Conservation (phyloP, 2,113 vertebrate genomes). For the Neolamprologus hecqui region DNA sequence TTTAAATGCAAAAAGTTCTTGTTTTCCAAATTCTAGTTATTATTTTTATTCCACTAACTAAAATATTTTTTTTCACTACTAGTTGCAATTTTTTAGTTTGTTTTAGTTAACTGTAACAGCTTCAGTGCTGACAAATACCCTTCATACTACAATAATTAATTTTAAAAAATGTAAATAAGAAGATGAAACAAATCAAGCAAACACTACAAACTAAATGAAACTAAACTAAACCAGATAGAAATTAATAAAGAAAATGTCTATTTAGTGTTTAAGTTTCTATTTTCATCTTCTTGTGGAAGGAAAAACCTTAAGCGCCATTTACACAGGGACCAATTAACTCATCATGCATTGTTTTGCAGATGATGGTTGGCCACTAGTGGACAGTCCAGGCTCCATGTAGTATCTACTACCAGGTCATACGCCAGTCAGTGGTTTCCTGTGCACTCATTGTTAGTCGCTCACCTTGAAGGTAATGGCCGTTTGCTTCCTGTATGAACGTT, state of each 20-base stretch:
- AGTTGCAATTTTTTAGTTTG: background rate
- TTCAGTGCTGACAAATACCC: background rate
- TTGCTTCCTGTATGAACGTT: rapidly evolving
- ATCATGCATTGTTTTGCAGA: background rate
- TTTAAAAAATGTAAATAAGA: rapidly evolving
- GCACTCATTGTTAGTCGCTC: background rate
- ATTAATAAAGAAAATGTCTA: background rate
- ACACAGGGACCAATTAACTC: background rate
- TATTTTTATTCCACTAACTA: background rate
- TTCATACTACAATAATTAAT: background rate
- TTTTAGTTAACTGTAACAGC: background rate
- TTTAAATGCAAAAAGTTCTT: background rate
- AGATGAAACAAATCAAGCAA: background rate
- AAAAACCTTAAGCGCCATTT: rapidly evolving
- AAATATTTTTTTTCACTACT: background rate
- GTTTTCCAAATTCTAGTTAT: background rate
- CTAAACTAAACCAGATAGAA: background rate
- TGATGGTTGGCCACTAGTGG: background rate
- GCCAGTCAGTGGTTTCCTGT: background rate
- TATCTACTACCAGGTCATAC: background rate
- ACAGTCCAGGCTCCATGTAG: background rate
- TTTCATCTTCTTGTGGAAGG: background rate
- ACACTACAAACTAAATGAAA: background rate
- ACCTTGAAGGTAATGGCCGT: background rate
- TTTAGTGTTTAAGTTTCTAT: background rate